Conservation (phyloP, 2,888 invertebrate genomes). For the Dryocosmus kuriphilus region DNA sequence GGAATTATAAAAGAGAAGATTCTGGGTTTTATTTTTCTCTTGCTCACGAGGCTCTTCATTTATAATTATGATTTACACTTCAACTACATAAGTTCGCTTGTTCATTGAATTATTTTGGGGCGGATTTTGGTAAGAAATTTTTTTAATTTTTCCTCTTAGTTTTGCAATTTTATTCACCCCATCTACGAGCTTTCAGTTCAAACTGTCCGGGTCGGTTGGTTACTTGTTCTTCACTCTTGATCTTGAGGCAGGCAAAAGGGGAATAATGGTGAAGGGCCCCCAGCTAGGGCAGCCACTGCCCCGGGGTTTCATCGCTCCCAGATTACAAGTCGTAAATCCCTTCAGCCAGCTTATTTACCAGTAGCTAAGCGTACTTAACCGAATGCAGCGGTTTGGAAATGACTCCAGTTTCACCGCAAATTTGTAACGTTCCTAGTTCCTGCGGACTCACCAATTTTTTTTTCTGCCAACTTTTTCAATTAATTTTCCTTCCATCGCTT, state of each 20-base stretch:
- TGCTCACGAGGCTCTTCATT: too few species aligned
- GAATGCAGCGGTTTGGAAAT: conserved; percentile 21
- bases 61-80: too few species aligned
- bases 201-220: not conserved
- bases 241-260: not conserved
- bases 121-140: too few species aligned
- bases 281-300: conserved; percentile 47
- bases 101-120: too few species aligned
- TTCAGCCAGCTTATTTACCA: conserved; percentile 54
- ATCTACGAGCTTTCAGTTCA: not conserved
- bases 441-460: too few species aligned
- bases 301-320: conserved; percentile 66
- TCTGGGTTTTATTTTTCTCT: too few species aligned
- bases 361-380: conserved; percentile 28
- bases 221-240: conserved; percentile 4
- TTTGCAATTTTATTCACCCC: not conserved
- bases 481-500: too few species aligned
- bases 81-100: too few species aligned
- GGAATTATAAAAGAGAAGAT: too few species aligned
- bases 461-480: conserved; percentile 39
- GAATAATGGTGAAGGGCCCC: conserved; percentile 46
- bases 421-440: conserved; percentile 7
- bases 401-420: conserved; percentile 29
- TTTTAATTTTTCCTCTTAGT: too few species aligned
- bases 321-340: conserved; percentile 64